phyloP scores from a whole-genome alignment of 2,113 vertebrate species.

The Varanus salvator region DNA sequence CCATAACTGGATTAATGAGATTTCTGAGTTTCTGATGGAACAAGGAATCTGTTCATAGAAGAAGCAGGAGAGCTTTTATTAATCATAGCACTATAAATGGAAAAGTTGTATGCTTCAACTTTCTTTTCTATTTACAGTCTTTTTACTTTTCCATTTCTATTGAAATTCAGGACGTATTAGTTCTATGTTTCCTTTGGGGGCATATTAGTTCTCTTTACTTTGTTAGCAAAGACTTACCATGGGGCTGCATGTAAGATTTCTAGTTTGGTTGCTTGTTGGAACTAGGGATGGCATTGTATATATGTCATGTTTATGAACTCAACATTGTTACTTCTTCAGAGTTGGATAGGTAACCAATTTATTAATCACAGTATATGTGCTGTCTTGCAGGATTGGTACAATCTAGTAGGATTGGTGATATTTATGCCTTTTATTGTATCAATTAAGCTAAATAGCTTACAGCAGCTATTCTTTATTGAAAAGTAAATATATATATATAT shows the following conservation, averaged over 20 bases:
- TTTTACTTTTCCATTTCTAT: not conserved
- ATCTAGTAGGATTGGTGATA: not conserved
- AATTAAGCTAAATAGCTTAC: not conserved
- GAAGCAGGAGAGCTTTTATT: slow-evolving; percentile 1
- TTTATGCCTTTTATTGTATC: not conserved
- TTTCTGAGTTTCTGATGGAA: slow-evolving; percentile 16
- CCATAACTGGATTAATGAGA: slow-evolving; percentile 19
- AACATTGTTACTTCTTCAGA: not conserved
- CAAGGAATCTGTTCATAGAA: slow-evolving; percentile 2
- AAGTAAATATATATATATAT: not conserved
- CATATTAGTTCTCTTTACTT: too few relatives aligned
- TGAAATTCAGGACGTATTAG: not conserved
- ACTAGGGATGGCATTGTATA: not conserved
- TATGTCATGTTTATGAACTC: not conserved
- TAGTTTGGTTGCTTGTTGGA: not conserved
- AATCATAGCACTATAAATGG: slow-evolving; percentile 14
- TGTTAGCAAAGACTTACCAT: not conserved
- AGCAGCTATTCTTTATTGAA: not conserved
- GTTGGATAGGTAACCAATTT: too few relatives aligned
- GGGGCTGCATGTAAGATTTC: not conserved
- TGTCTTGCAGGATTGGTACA: not conserved
- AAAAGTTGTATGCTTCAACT: not conserved
- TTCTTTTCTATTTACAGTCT: not conserved
- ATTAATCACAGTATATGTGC: too few relatives aligned
- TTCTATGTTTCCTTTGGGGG: not conserved